Evolutionary conservation across 35 echinoderm and acorn worm genomes (phyloP).

Genomic region (Anneissia japonica): DNA sequence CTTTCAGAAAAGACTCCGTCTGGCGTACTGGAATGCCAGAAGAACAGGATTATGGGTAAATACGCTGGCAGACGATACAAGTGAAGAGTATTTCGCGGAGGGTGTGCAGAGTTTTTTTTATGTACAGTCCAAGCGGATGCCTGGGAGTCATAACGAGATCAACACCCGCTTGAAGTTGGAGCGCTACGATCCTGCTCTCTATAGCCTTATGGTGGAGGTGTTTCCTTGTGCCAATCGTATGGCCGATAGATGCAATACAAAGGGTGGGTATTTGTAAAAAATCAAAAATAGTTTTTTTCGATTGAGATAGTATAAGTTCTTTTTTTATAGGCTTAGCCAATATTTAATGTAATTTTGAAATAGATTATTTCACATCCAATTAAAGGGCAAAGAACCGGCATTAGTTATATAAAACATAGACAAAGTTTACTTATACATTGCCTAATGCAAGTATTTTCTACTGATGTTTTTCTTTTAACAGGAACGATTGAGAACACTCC

Average conservation of each 20-base stretch:
- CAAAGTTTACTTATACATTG: too few relatives aligned
- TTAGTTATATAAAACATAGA: too few relatives aligned
- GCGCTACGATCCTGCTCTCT: slow-evolving; percentile 66
- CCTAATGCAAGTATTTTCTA: too few relatives aligned
- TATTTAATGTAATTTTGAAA: too few relatives aligned
- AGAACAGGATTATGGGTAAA: slow-evolving; percentile 52
- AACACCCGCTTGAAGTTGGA: slow-evolving; percentile 58
- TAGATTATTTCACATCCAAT: too few relatives aligned
- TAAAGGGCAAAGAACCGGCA: too few relatives aligned
- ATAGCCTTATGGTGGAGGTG: slow-evolving; percentile 62
- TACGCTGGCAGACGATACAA: slow-evolving; percentile 64
- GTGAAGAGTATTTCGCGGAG: slow-evolving; percentile 88
- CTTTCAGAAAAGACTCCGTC: slow-evolving; percentile 30
- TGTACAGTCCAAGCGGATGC: slow-evolving; percentile 18
- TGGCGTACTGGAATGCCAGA: slow-evolving; percentile 70
- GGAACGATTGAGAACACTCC: neutral
- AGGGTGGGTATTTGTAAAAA: slow-evolving; percentile 40
- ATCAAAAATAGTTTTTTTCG: too few relatives aligned
- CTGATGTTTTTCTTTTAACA: neutral
- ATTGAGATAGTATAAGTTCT: too few relatives aligned
- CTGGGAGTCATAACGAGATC: slow-evolving; percentile 49
- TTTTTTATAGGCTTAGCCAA: too few relatives aligned
- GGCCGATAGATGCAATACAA: slow-evolving; percentile 59
- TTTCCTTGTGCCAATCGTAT: slow-evolving; percentile 88
- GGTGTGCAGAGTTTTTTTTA: slow-evolving; percentile 77